phyloP scores from a whole-genome alignment of 2,888 invertebrate species.

The Xanthorhoe designata region DNA sequence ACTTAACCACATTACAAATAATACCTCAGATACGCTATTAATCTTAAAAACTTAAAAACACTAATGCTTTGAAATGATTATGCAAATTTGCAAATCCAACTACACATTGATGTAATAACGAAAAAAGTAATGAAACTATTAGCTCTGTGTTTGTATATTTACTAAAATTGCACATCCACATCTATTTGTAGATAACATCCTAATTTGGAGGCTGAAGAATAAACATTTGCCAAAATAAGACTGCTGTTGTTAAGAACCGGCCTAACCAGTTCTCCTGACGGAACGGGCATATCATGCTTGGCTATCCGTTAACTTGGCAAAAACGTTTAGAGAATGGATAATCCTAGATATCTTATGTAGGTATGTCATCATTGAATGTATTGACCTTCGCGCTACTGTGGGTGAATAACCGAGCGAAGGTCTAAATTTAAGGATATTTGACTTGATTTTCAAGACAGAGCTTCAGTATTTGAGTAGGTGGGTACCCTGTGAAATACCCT shows the following conservation, averaged over 20 bases:
- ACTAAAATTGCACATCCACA: background rate
- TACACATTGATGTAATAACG: too few species aligned
- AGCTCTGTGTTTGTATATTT: too few species aligned
- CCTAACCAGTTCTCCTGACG: constrained; percentile 33
- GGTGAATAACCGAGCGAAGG: constrained; percentile 19
- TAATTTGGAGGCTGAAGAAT: constrained; percentile 16
- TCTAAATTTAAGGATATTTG: background rate
- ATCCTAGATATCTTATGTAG: constrained; percentile 10
- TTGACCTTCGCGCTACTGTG: constrained; percentile 7
- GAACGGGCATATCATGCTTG: constrained; percentile 14
- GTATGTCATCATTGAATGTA: constrained; percentile 18
- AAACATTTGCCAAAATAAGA: constrained; percentile 25
- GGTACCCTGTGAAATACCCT: too few species aligned
- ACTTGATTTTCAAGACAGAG: background rate
- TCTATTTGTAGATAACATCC: constrained; percentile 4
- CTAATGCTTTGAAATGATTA: too few species aligned
- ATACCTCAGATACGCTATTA: too few species aligned
- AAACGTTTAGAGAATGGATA: constrained; percentile 18
- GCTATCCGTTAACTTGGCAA: constrained; percentile 24
- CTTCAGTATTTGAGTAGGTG: too few species aligned
- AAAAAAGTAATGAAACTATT: too few species aligned
- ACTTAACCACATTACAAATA: background rate
- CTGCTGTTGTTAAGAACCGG: constrained; percentile 34
- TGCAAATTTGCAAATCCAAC: too few species aligned
- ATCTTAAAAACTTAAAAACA: too few species aligned